Evolutionary conservation across 2,888 invertebrate genomes (phyloP).

Genomic region (Leptodirus hochenwartii): DNA sequence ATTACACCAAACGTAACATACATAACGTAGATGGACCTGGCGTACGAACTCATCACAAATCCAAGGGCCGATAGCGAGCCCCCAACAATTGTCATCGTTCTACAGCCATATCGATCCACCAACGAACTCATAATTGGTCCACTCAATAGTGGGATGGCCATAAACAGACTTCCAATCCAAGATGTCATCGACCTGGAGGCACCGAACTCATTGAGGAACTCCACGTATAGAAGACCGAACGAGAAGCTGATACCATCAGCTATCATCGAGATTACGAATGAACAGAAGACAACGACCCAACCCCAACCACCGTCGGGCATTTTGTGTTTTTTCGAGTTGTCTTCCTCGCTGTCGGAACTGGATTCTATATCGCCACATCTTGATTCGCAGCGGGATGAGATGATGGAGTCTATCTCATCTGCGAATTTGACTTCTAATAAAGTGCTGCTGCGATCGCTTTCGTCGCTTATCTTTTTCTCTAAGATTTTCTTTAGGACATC

Average conservation of each 20-base stretch:
- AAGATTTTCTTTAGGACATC: too few species aligned
- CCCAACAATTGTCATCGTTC: constrained; percentile 31
- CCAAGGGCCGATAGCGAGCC: constrained; percentile 55
- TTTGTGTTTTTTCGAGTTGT: constrained; percentile 32
- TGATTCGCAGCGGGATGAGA: too few species aligned
- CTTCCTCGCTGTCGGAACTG: too few species aligned
- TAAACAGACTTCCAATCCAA: constrained; percentile 78
- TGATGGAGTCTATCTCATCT: too few species aligned
- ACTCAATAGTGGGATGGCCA: constrained; percentile 70
- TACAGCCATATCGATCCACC: constrained; percentile 63
- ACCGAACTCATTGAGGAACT: constrained; percentile 62
- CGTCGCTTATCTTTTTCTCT: too few species aligned
- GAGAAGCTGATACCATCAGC: constrained; percentile 89
- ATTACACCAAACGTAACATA: constrained; percentile 74
- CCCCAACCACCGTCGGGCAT: constrained; percentile 78
- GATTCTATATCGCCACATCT: too few species aligned
- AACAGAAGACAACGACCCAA: constrained; percentile 76
- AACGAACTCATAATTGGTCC: constrained; percentile 73
- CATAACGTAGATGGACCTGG: constrained; percentile 55
- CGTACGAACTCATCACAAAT: constrained; percentile 55
- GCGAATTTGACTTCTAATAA: too few species aligned
- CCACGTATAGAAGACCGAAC: constrained; percentile 75
- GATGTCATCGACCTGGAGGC: constrained; percentile 73
- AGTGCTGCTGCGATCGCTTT: too few species aligned
- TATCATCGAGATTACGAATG: constrained; percentile 71